A percentile compares a stretch with the other conserved stretches of the same genome.
Evolutionary conservation across 2,888 invertebrate genomes (phyloP).

Genomic region (Abrostola triplasia): DNA sequence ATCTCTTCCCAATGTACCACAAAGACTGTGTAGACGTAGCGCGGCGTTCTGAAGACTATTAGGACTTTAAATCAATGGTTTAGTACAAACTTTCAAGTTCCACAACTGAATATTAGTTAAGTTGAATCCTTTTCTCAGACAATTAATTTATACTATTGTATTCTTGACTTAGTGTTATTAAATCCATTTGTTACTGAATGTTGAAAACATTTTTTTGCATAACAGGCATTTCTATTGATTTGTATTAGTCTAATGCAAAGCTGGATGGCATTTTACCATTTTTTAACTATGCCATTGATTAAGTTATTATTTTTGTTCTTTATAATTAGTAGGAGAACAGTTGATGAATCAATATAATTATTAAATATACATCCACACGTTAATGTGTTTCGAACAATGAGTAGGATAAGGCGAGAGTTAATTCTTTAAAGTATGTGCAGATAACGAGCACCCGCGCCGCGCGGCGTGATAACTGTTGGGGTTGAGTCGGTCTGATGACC

Average conservation of each 20-base stretch:
- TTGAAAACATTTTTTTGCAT: slow-evolving; percentile 37
- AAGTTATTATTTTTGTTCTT: slow-evolving; percentile 35
- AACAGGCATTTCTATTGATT: slow-evolving; percentile 51
- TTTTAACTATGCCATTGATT: slow-evolving; percentile 48
- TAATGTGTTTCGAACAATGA: slow-evolving; percentile 41
- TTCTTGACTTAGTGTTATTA: slow-evolving; percentile 47
- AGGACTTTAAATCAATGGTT: slow-evolving; percentile 48
- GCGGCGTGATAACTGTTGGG: slow-evolving; percentile 10
- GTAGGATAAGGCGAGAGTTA: slow-evolving; percentile 37
- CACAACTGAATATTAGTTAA: slow-evolving; percentile 36
- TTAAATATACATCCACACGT: slow-evolving; percentile 24
- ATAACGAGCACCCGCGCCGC: not conserved
- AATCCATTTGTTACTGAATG: slow-evolving; percentile 44
- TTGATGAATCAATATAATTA: slow-evolving; percentile 42
- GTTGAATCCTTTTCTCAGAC: slow-evolving; percentile 36
- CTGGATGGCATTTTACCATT: slow-evolving; percentile 48
- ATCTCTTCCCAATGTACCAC: slow-evolving; percentile 26
- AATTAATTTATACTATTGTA: slow-evolving; percentile 51
- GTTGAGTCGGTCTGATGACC: slow-evolving; percentile 5
- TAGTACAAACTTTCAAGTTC: slow-evolving; percentile 58
- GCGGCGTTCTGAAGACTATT: slow-evolving; percentile 26
- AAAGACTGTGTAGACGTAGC: slow-evolving; percentile 12
- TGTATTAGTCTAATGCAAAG: slow-evolving; percentile 32
- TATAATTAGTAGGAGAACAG: slow-evolving; percentile 35
- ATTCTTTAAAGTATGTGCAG: slow-evolving; percentile 20